Evolutionary conservation across 2,113 vertebrate species (phyloP).

Genomic region (Pontoporia blainvillei): DNA sequence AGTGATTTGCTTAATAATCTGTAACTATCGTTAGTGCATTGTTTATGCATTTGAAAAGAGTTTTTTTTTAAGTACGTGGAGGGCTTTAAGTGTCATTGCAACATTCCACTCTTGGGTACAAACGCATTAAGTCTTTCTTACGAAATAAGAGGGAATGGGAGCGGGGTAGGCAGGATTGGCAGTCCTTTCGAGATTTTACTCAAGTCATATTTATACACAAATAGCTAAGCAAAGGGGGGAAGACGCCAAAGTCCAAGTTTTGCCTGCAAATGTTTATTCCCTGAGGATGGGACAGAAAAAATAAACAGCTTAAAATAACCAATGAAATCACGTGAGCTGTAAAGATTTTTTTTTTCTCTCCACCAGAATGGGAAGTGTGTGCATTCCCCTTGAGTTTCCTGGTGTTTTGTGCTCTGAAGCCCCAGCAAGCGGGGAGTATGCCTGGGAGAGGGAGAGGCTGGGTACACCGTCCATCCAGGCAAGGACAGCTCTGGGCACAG

Average conservation of each 20-base stretch:
- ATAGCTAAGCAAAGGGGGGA: neutral
- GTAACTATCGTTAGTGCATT: neutral
- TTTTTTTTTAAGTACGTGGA: neutral
- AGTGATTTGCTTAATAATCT: neutral
- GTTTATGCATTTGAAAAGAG: neutral
- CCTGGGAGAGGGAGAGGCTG: neutral
- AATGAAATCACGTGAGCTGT: neutral
- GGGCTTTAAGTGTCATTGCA: neutral
- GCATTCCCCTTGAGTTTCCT: neutral
- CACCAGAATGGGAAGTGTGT: neutral
- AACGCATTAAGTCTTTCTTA: neutral
- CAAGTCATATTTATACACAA: neutral
- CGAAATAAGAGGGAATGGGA: neutral
- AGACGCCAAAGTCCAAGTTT: neutral
- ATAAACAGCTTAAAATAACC: conserved; percentile 44
- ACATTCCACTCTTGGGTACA: neutral
- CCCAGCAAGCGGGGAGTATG: neutral
- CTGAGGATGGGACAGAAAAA: conserved; percentile 24
- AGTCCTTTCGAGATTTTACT: neutral
- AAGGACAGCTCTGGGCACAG: neutral
- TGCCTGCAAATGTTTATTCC: conserved; percentile 6
- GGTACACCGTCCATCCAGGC: too few species aligned
- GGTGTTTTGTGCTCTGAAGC: neutral
- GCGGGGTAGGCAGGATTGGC: neutral
- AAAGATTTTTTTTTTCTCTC: neutral